A percentile compares a stretch with the other conserved stretches of the same genome.
Conservation (phyloP, 2,797 vertebrate genomes). For the Rhynchotus rufescens region DNA sequence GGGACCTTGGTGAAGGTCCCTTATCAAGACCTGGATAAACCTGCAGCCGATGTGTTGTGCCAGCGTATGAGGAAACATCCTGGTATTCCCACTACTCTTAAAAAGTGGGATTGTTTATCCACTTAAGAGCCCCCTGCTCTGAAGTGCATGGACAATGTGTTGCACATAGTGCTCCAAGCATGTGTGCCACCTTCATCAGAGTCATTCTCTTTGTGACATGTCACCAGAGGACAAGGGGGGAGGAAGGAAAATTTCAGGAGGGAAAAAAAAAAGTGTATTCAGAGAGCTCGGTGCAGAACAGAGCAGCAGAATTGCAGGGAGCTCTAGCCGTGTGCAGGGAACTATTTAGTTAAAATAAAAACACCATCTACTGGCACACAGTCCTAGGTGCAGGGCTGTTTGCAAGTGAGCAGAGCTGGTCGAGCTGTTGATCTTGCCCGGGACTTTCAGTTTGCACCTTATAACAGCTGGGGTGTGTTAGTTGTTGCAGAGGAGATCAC, state of each 20-base stretch:
- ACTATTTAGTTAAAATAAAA: conserved; percentile 58
- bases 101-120: neutral
- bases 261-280: neutral
- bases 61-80: neutral
- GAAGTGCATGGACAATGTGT: conserved; percentile 2
- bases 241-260: neutral
- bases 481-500: conserved; percentile 36
- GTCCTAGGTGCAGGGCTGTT: conserved; percentile 14
- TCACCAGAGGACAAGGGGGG: neutral
- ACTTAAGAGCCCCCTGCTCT: conserved; percentile 2
- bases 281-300: neutral
- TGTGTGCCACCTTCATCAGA: conserved; percentile 10
- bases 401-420: conserved; percentile 2
- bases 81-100: neutral
- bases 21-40: neutral
- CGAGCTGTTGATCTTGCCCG: conserved; percentile 17
- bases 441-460: conserved; percentile 39
- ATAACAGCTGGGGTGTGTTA: conserved; percentile 39
- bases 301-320: neutral
- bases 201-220: neutral
- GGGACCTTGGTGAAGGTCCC: neutral
- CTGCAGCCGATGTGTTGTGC: neutral
- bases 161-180: neutral
- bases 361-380: conserved; percentile 34
- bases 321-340: neutral